Conservation (phyloP, 1,140 invertebrate genomes). For the Magallana gigas region DNA sequence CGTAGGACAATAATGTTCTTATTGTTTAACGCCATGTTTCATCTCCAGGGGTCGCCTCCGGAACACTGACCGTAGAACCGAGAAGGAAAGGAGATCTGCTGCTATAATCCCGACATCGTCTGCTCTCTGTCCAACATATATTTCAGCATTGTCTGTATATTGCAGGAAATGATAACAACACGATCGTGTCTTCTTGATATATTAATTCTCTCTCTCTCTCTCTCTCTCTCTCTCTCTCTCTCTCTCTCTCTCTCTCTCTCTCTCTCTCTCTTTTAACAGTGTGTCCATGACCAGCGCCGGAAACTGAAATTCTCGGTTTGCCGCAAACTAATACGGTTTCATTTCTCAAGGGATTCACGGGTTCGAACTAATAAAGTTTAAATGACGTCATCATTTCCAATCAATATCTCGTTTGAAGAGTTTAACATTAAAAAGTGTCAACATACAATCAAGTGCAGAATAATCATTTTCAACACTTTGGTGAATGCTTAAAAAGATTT, state of each 20-base stretch:
- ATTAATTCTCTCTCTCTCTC: not conserved
- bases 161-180: no score
- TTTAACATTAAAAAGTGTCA: not conserved
- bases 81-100: no score
- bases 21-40: not conserved
- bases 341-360: not conserved
- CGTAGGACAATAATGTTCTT: not conserved
- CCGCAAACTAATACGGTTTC: not conserved
- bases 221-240: not conserved
- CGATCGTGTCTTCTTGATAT: no score
- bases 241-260: not conserved
- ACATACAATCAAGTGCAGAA: not conserved
- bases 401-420: not conserved
- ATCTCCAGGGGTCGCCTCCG: not conserved
- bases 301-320: not conserved
- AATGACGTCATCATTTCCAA: constrained; percentile 3
- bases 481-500: not conserved
- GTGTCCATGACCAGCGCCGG: no score
- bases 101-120: no score
- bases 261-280: not conserved
- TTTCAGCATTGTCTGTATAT: not conserved
- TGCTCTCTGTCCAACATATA: not conserved
- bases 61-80: not conserved
- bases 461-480: not conserved
- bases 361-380: not conserved